Evolutionary conservation across 2,888 invertebrate species (phyloP).

Genomic region (Lasioglossum villosulum): DNA sequence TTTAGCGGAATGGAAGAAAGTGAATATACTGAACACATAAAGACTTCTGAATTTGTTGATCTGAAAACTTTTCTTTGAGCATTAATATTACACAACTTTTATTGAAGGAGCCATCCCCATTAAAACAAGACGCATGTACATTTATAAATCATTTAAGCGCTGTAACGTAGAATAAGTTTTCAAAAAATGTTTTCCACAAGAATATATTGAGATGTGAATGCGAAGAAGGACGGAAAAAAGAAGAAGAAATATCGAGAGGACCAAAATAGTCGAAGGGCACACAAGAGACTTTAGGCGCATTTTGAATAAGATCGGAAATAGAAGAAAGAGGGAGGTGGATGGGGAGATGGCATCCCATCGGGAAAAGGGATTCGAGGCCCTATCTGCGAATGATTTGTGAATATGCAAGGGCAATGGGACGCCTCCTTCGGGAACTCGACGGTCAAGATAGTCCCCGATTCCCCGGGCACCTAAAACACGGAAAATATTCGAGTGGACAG

Average conservation of each 20-base stretch:
- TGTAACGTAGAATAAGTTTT: not conserved
- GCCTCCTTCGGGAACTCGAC: slow-evolving; percentile 78
- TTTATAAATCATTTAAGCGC: not conserved
- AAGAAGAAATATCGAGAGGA: not conserved
- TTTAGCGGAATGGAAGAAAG: too few species aligned
- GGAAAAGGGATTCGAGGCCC: slow-evolving; percentile 77
- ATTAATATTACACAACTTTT: not conserved
- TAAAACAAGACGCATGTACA: not conserved
- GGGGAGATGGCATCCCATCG: slow-evolving; percentile 68
- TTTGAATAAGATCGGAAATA: slow-evolving; percentile 62
- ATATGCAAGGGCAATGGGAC: slow-evolving; percentile 83
- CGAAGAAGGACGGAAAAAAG: not conserved
- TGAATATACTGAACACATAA: too few species aligned
- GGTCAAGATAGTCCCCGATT: slow-evolving; percentile 83
- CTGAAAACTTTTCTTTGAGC: too few species aligned
- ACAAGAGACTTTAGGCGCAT: slow-evolving; percentile 38
- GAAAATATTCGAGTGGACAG: slow-evolving; percentile 85
- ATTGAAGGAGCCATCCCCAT: not conserved
- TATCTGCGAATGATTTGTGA: slow-evolving; percentile 83
- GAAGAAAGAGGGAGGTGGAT: slow-evolving; percentile 29
- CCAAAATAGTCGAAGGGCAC: slow-evolving; percentile 7
- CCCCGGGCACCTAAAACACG: slow-evolving; percentile 82
- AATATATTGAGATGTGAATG: not conserved
- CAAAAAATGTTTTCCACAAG: not conserved
- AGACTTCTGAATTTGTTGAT: too few species aligned